Percentiles rank a stretch among this genome's conserved stretches.
phyloP scores from a whole-genome alignment of 2,113 vertebrate genomes.

The Bucco capensis region DNA sequence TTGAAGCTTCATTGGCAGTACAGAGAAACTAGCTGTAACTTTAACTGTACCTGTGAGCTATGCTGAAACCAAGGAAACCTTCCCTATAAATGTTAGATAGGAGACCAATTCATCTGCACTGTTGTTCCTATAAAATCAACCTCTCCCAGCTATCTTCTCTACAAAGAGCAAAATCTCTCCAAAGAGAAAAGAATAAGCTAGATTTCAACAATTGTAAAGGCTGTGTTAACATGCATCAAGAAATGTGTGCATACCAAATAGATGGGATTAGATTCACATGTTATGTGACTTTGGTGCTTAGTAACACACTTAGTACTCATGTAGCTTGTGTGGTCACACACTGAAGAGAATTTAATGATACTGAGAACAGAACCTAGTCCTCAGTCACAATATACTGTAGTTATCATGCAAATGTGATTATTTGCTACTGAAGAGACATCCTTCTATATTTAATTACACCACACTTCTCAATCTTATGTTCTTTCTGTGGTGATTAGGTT shows the following conservation, averaged over 20 bases:
- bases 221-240: background rate
- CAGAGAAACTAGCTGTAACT: background rate
- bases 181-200: background rate
- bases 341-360: background rate
- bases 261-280: background rate
- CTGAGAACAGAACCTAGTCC: background rate
- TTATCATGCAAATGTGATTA: background rate
- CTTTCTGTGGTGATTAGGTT: background rate
- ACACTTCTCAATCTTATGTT: background rate
- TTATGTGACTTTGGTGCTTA: background rate
- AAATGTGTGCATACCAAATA: background rate
- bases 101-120: background rate
- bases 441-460: background rate
- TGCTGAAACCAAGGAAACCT: slow-evolving; percentile 12
- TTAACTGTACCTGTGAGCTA: background rate
- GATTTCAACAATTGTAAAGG: background rate
- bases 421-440: background rate
- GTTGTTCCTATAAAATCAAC: slow-evolving; percentile 14
- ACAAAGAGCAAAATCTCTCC: background rate
- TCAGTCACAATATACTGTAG: background rate
- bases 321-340: background rate
- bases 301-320: background rate
- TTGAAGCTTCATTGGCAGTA: background rate
- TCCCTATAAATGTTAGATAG: background rate
- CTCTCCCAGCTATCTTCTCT: background rate